Base-by-base conservation (phyloP, 2,888 invertebrate species). In the Pollenia griseotomentosa region DNA sequence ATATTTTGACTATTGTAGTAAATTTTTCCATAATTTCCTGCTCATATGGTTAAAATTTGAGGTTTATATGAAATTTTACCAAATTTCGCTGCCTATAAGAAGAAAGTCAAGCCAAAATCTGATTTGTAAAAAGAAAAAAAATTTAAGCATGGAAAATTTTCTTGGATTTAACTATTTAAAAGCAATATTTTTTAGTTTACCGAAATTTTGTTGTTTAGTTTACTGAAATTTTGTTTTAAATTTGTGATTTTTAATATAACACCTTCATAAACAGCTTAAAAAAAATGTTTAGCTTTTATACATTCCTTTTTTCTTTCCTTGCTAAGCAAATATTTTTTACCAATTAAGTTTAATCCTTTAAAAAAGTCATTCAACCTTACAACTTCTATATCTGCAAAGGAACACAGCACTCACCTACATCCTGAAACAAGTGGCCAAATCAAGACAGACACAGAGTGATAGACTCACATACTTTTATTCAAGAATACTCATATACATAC, bases 321-420 rank as follows among this genome's bases (percentile, higher is more conserved):
- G 16, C 48, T 48, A 16, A 4, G 63, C 46, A 74, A 81, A 74
- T 70, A 79, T 71, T 83, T 33, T 87, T 81, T 81, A 84, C 74
- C 84, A 87, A 87, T 87, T 87, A 87, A 81, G 51, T 81, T 84
- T 81, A 87, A 87, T 87, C 87, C 87, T 87, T 77, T 66, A 80
- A 83, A 83, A 81, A 82, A 82, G 87, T 87, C 87, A 87, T 87
- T 87, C 87, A 87, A 87, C 87, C 81, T 83, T 19, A 84, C 33
- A 81, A 82, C 84, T 84, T 84, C 63, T 78, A 33, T 33, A 81
- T 66, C 82, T 61, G 51, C 53, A 77, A 71, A 77, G 61, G 77
- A 87, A 78, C 81, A 84, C 81, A 84, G 77, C 77, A 78, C 87
- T 87, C 84, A 87, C 87, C 87, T 87, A 87, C 80, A 87, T 87